Evolutionary conservation across 1,140 invertebrate species (phyloP).

Genomic region (Drosophila virilis): DNA sequence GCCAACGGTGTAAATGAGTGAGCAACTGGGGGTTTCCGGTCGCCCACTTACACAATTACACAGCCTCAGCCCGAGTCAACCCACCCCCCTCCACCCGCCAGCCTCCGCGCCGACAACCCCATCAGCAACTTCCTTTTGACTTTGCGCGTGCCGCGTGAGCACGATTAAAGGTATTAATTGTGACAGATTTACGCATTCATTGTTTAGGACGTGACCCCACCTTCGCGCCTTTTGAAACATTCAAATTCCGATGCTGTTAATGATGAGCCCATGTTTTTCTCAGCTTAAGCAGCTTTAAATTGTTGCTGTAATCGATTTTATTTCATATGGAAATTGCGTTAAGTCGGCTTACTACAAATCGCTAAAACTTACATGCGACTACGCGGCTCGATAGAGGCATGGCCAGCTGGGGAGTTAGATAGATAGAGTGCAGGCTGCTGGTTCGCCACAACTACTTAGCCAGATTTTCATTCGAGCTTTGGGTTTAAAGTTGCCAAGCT

Average conservation of each 20-base stretch:
- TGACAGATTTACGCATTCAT: slow-evolving; percentile 69
- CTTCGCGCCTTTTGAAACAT: neutral
- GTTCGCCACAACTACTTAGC: too few species aligned
- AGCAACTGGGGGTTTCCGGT: neutral
- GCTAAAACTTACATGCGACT: neutral
- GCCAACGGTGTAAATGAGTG: slow-evolving; percentile 43
- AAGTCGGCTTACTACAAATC: neutral
- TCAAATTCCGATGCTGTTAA: slow-evolving; percentile 23
- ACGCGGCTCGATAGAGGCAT: too few species aligned
- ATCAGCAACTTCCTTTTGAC: slow-evolving; percentile 16
- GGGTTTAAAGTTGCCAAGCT: too few species aligned
- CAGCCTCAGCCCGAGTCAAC: neutral
- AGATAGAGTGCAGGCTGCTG: too few species aligned
- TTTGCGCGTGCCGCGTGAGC: slow-evolving; percentile 35
- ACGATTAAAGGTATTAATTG: slow-evolving; percentile 68
- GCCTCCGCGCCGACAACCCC: neutral
- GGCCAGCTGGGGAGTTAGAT: too few species aligned
- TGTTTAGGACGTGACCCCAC: slow-evolving; percentile 7
- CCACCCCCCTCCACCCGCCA: slow-evolving; percentile 2
- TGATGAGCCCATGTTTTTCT: slow-evolving; percentile 24
- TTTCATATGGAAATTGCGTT: slow-evolving; percentile 20
- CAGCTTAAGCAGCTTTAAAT: slow-evolving; percentile 26
- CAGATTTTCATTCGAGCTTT: too few species aligned
- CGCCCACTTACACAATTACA: neutral
- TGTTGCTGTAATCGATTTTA: slow-evolving; percentile 24